Conservation (phyloP, 2,888 invertebrate species). For the Drosophila picticornis region DNA sequence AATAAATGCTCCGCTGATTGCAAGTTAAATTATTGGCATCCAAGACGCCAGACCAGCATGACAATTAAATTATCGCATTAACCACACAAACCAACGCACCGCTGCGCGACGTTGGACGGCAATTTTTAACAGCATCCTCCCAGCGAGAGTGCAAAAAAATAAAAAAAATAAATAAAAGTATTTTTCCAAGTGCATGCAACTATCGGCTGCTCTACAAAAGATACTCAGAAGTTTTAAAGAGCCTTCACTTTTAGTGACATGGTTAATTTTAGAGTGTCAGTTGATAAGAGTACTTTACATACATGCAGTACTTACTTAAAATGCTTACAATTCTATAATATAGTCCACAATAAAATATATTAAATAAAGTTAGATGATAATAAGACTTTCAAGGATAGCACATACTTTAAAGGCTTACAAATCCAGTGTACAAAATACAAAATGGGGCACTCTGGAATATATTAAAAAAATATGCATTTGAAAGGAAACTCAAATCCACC, state of each 20-base stretch:
- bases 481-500: not conserved
- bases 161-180: not conserved
- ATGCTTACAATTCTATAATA: not conserved
- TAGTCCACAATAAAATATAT: not conserved
- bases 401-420: not conserved
- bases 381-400: not conserved
- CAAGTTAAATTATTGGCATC: constrained; percentile 77
- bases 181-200: not conserved
- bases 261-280: not conserved
- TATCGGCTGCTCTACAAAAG: constrained; percentile 1
- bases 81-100: constrained; percentile 63
- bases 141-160: constrained; percentile 24
- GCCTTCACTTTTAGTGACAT: not conserved
- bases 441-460: not conserved
- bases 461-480: not conserved
- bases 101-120: constrained; percentile 15
- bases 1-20: constrained; percentile 75
- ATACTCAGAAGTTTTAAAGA: not conserved
- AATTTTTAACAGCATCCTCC: constrained; percentile 39
- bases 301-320: not conserved
- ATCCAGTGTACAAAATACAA: not conserved
- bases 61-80: constrained; percentile 82
- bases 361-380: not conserved
- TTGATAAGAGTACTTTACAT: not conserved
- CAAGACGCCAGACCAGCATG: constrained; percentile 71